Conservation (phyloP, 2,797 vertebrate species). For the Loris lydekkerianus region DNA sequence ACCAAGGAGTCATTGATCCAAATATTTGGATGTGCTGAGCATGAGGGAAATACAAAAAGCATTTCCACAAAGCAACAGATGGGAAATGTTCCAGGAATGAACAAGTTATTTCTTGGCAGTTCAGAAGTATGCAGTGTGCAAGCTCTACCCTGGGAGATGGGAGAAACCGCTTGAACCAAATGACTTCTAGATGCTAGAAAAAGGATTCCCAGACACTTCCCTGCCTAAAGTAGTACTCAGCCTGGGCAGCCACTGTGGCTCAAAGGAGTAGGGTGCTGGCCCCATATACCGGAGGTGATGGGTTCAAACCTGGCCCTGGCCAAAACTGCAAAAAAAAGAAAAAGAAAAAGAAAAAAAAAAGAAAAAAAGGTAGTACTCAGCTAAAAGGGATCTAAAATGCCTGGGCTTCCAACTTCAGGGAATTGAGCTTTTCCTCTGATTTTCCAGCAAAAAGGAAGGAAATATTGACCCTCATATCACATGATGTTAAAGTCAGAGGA, state of each 20-base stretch:
- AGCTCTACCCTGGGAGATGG: slow-evolving; percentile 47
- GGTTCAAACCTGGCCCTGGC: too few species aligned
- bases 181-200: slow-evolving; percentile 45
- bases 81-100: slow-evolving; percentile 64
- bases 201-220: slow-evolving; percentile 46
- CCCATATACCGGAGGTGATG: too few species aligned
- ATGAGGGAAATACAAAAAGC: slow-evolving; percentile 43
- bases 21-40: slow-evolving; percentile 8
- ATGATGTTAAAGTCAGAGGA: neutral
- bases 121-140: slow-evolving; percentile 55
- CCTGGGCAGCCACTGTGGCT: neutral
- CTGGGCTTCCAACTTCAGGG: slow-evolving; percentile 14
- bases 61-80: slow-evolving; percentile 70
- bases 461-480: slow-evolving; percentile 12
- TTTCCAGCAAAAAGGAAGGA: slow-evolving; percentile 36
- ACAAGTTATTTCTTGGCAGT: slow-evolving; percentile 69
- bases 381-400: slow-evolving; percentile 8
- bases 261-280: too few species aligned
- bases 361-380: neutral
- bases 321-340: too few species aligned
- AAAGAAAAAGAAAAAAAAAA: too few species aligned
- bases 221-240: neutral
- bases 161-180: slow-evolving; percentile 41
- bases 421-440: slow-evolving; percentile 29
- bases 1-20: slow-evolving; percentile 7